Conservation (phyloP, 1,140 invertebrate species). For the Orchestia grillus region DNA sequence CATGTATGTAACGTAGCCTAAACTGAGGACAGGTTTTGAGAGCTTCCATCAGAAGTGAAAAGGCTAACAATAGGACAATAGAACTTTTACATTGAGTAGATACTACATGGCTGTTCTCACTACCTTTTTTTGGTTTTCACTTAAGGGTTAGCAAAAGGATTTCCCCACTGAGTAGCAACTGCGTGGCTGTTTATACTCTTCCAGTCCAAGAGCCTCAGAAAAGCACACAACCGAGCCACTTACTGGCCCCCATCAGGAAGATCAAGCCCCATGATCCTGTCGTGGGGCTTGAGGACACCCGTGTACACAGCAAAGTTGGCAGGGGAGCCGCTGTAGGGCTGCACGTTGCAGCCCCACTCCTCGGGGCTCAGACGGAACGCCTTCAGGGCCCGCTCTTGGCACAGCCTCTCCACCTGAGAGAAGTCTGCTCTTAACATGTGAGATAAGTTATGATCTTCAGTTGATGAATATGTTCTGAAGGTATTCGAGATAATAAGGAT, state of each 20-base stretch:
- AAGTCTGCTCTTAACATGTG: no score
- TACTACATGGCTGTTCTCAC: no score
- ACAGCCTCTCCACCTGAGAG: slow-evolving; percentile 76
- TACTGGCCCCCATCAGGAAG: slow-evolving; percentile 80
- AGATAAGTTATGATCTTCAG: no score
- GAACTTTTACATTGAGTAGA: no score
- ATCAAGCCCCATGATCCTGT: slow-evolving; percentile 79
- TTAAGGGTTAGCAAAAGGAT: no score
- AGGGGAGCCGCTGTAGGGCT: slow-evolving; percentile 78
- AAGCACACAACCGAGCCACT: slow-evolving; percentile 62
- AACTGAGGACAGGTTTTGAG: no score
- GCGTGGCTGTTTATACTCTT: background rate
- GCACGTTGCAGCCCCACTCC: slow-evolving; percentile 81
- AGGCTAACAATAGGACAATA: no score
- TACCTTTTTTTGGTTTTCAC: no score
- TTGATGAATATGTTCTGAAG: no score
- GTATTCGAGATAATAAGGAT: no score
- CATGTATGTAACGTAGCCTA: no score
- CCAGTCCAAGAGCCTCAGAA: background rate
- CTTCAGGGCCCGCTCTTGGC: slow-evolving; percentile 77
- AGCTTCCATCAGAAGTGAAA: no score
- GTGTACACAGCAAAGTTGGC: slow-evolving; percentile 82
- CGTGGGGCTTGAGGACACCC: slow-evolving; percentile 75
- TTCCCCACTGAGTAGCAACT: background rate
- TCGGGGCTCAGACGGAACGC: slow-evolving; percentile 75